Evolutionary conservation across 1,140 invertebrate genomes (phyloP), one percentile per base, ranked within the genome.

Genomic region (Tyrophagus putrescentiae): DNA sequence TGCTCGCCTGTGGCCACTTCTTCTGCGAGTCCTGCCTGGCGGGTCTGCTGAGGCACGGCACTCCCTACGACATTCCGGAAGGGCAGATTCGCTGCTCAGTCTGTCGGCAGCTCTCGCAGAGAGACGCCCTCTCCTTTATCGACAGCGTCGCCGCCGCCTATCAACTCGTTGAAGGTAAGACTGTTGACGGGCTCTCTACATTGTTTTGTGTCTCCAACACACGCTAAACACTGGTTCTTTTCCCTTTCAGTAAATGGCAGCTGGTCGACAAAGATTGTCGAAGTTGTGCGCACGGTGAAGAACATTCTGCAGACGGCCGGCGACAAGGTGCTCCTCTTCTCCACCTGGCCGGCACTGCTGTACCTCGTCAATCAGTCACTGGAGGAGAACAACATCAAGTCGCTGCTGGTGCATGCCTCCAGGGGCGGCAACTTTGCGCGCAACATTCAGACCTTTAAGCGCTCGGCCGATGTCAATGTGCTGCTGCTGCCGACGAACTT

Each of bases 291-390:
- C 52, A 71, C 77, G 45, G 66, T 85, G 31, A 52, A 82, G 0
- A 69, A 76, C 39, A 77, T 87, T 5, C 73, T 72, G 59, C 64
- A 76, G 13, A 76, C 82, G 56, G 72, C 76, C 2, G 67, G 71
- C 45, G 78, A 80, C 1, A 87, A 87, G 73, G 71, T 80, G 11
- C 66, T 87, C 1, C 75, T 87, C 7, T 87, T 87, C 69, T 85
- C 84, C 1, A 76, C 78, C 72, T 86, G 83, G 83, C 65, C 70
- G 4, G 72, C 76, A 57, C 78, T 85, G 1, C 69, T 86, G 29
- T 73, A 79, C 61, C 71, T 82, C 27, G 70, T 86, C 16, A 73
- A 70, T 3, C 69, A 71, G 39, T 83, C 82, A 13, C 69, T 85
- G 1, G 64, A 67, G 3, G 70, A 77, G 59, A 87, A 86, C 70